Conservation (phyloP, 2,113 vertebrate genomes). For the Camelus dromedarius region DNA sequence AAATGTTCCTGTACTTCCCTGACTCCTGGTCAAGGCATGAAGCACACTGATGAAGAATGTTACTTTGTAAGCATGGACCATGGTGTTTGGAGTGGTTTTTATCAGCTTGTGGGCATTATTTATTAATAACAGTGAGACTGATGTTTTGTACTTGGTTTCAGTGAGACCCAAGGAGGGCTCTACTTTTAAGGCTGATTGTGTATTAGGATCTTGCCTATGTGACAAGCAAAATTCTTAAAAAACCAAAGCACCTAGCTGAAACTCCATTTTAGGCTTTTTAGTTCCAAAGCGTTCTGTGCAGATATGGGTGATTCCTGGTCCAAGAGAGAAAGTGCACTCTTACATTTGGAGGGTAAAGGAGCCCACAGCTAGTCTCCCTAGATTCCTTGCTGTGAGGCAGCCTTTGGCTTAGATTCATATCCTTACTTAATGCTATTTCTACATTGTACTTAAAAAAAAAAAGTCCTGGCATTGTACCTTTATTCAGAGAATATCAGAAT, state of each 20-base stretch:
- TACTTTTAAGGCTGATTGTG: not conserved
- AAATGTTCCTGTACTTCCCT: not conserved
- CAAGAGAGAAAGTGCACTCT: not conserved
- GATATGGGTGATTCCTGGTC: not conserved
- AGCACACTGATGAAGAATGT: not conserved
- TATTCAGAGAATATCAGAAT: not conserved
- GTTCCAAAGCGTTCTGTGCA: not conserved
- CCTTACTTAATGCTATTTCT: not conserved
- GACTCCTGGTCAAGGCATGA: not conserved
- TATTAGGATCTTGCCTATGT: not conserved
- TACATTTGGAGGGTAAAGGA: not conserved
- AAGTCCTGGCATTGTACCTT: not conserved
- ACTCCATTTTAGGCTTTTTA: not conserved
- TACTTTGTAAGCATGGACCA: not conserved
- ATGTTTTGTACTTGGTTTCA: not conserved
- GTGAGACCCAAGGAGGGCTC: not conserved
- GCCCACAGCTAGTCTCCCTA: accelerated
- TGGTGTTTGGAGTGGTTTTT: not conserved
- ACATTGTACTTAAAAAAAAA: not conserved
- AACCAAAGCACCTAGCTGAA: not conserved
- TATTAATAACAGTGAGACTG: not conserved
- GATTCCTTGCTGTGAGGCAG: not conserved
- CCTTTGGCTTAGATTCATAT: not conserved
- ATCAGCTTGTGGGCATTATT: not conserved
- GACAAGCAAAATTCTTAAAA: not conserved